Conservation (phyloP, 2,888 invertebrate genomes). For the Criorhina ranunculi region DNA sequence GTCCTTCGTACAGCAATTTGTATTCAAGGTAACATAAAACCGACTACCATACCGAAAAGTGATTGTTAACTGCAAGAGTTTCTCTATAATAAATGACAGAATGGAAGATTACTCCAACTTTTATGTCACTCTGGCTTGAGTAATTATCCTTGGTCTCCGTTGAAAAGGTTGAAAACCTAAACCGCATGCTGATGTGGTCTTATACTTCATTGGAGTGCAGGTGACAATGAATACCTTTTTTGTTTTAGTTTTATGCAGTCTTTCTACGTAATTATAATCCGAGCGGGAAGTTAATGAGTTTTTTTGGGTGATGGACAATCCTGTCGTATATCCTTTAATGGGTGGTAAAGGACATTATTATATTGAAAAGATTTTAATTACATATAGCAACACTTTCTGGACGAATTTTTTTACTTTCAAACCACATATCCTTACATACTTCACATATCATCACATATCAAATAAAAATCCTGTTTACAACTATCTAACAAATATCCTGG, state of each 20-base stretch:
- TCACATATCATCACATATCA: slow-evolving; percentile 14
- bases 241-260: slow-evolving; percentile 2
- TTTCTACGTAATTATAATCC: slow-evolving; percentile 68
- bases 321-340: slow-evolving; percentile 10
- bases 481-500: slow-evolving; percentile 36
- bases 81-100: slow-evolving; percentile 70
- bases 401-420: too few species aligned
- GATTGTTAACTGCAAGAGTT: slow-evolving; percentile 51
- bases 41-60: slow-evolving; percentile 36
- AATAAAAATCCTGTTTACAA: slow-evolving; percentile 42
- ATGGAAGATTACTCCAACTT: slow-evolving; percentile 67
- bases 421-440: not conserved
- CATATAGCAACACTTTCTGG: not conserved
- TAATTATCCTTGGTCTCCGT: slow-evolving; percentile 59
- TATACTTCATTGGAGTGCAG: slow-evolving; percentile 35
- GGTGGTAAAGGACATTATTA: too few species aligned
- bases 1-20: slow-evolving; percentile 52
- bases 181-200: slow-evolving; percentile 43
- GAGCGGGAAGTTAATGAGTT: slow-evolving; percentile 72
- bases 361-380: slow-evolving; percentile 64
- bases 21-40: slow-evolving; percentile 62
- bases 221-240: slow-evolving; percentile 58
- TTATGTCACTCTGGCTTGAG: slow-evolving; percentile 52
- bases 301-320: slow-evolving; percentile 39
- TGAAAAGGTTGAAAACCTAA: slow-evolving; percentile 59